These are phyloP conservation scores for Abrostola tripartita DNA, from an alignment of 2,888 invertebrate species.

Conservation along the genomic window DNA sequence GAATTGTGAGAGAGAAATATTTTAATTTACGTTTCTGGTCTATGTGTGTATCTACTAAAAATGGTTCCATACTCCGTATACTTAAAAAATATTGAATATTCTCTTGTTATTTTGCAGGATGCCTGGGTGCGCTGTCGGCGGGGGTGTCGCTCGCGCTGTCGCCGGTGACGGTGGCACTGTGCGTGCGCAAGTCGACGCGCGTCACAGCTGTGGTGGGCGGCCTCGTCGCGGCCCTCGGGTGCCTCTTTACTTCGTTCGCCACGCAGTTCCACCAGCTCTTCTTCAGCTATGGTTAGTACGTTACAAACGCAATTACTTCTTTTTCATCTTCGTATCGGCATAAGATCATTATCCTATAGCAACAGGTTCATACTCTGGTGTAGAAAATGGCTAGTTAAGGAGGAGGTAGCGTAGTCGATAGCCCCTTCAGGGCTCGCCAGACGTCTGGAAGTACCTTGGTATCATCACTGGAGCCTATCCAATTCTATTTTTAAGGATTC, in stretches of 20 bases:
- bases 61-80: background rate
- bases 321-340: no score
- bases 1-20: no score
- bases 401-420: no score
- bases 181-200: constrained; percentile 95
- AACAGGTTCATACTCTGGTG: no score
- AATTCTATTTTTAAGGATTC: no score
- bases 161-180: constrained; percentile 94
- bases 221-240: constrained; percentile 94
- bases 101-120: constrained; percentile 89
- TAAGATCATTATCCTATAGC: no score
- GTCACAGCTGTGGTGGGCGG: constrained; percentile 96
- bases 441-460: no score
- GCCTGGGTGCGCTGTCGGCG: constrained; percentile 94
- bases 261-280: constrained; percentile 96
- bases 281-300: constrained; percentile 91
- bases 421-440: no score
- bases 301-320: background rate
- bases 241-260: constrained; percentile 96
- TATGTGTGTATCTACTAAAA: background rate
- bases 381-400: no score
- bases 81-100: background rate
- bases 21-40: background rate
- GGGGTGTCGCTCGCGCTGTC: constrained; percentile 94
- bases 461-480: no score